Percentiles rank a stretch among this genome's conserved stretches.
Conservation (phyloP, 2,888 invertebrate genomes). For the Athetis lepigone region DNA sequence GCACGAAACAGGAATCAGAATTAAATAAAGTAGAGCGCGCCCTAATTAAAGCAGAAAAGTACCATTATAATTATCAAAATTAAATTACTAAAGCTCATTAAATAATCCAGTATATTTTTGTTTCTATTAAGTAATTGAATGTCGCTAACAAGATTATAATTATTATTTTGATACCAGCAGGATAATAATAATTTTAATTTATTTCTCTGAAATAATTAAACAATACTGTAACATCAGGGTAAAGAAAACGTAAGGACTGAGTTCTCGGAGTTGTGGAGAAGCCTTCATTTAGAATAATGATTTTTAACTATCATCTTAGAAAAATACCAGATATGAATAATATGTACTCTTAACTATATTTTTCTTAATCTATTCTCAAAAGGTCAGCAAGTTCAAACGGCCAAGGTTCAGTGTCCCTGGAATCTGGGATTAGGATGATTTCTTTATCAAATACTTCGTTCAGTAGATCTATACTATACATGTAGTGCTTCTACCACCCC, state of each 20-base stretch:
- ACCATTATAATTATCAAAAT: constrained; percentile 50
- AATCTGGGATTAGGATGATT: too few species aligned
- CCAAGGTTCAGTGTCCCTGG: too few species aligned
- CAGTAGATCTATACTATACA: background rate
- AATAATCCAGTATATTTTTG: constrained; percentile 40
- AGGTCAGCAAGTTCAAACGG: too few species aligned
- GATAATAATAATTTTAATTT: background rate
- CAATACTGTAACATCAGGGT: background rate
- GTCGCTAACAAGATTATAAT: constrained; percentile 29
- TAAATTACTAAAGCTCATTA: constrained; percentile 42
- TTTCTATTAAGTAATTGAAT: constrained; percentile 51
- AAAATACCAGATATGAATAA: too few species aligned
- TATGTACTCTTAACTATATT: too few species aligned
- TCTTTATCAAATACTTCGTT: background rate
- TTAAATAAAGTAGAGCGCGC: constrained; percentile 39
- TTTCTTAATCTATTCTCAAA: too few species aligned
- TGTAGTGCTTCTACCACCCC: constrained; percentile 4
- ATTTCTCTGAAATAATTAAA: background rate
- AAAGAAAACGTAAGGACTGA: background rate
- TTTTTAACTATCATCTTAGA: too few species aligned
- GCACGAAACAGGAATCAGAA: constrained; percentile 26
- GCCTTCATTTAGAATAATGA: too few species aligned
- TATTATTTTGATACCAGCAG: constrained; percentile 37
- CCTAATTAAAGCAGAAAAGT: constrained; percentile 48
- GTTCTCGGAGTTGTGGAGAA: too few species aligned